A percentile compares a stretch with the other conserved stretches of the same genome.
Evolutionary conservation across 2,797 vertebrate species (phyloP).

Genomic region (Cetoscarus ocellatus): DNA sequence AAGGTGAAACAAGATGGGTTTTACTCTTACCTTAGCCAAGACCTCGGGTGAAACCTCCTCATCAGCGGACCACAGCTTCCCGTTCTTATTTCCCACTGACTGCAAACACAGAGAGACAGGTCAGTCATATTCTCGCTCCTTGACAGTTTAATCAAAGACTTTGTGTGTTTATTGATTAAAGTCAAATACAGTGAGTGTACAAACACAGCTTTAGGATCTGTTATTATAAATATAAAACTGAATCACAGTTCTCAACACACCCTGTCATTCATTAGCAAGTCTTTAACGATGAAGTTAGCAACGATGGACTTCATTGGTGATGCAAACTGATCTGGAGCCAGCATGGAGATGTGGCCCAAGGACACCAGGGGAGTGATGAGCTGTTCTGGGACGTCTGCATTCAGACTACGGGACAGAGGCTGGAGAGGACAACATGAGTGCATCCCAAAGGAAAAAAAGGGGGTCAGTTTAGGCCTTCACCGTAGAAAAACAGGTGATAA

Average conservation of each 20-base stretch:
- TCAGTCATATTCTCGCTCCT: conserved; percentile 6
- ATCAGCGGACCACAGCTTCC: conserved; percentile 97
- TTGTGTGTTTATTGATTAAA: background rate
- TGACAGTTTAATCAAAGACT: background rate
- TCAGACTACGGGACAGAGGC: conserved; percentile 98
- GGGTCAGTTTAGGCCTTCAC: too few species aligned
- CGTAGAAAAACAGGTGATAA: too few species aligned
- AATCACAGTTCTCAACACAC: conserved; percentile 78
- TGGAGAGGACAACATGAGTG: conserved; percentile 53
- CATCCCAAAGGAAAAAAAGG: background rate
- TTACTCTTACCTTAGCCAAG: conserved; percentile 85
- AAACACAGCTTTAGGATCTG: background rate
- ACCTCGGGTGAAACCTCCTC: conserved; percentile 99
- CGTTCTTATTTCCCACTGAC: conserved; percentile 98
- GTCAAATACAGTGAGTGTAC: background rate
- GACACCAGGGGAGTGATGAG: conserved; percentile 98
- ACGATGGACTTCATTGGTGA: conserved; percentile 99
- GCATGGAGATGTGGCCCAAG: conserved; percentile 98
- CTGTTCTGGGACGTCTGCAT: conserved; percentile 97
- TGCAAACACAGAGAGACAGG: conserved; percentile 63
- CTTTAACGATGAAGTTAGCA: conserved; percentile 99
- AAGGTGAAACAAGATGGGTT: background rate
- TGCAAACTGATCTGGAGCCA: conserved; percentile 99
- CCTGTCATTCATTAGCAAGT: conserved; percentile 98
- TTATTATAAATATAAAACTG: background rate